Evolutionary conservation across 2,888 invertebrate genomes (phyloP).

Genomic region (Sinohyriopsis cumingii): DNA sequence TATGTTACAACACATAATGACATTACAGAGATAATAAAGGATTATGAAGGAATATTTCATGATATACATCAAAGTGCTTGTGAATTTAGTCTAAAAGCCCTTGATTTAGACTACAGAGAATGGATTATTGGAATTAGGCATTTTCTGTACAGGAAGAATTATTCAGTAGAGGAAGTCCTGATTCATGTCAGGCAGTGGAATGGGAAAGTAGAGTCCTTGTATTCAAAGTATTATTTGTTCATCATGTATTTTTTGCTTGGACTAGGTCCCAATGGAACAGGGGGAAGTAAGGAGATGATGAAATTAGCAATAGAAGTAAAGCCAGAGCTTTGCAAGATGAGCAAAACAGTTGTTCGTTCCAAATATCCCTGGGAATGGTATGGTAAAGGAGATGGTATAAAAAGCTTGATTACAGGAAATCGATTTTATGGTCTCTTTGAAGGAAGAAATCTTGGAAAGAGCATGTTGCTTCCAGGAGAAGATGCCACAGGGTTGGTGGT

Average conservation of each 20-base stretch:
- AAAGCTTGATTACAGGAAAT: constrained; percentile 10
- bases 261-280: constrained; percentile 23
- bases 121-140: constrained; percentile 49
- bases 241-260: constrained; percentile 40
- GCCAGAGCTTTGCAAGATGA: constrained; percentile 31
- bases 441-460: constrained; percentile 5
- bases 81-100: constrained; percentile 18
- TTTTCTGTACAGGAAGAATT: constrained; percentile 19
- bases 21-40: constrained; percentile 12
- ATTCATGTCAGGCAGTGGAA: constrained; percentile 37
- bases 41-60: constrained; percentile 19
- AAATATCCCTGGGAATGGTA: constrained; percentile 46
- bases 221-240: constrained; percentile 43
- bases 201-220: constrained; percentile 26
- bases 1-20: constrained; percentile 9
- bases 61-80: constrained; percentile 1
- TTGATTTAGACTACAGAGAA: constrained; percentile 45
- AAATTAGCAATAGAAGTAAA: constrained; percentile 27
- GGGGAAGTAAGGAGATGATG: constrained; percentile 39
- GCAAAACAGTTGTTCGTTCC: constrained; percentile 27
- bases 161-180: constrained; percentile 37
- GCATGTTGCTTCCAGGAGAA: background rate
- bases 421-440: constrained; percentile 5
- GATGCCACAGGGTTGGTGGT: constrained; percentile 9
- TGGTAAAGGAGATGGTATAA: constrained; percentile 21